A percentile compares a stretch with the other conserved stretches of the same genome.
Conservation (phyloP, 2,113 vertebrate species). For the Pelecanoides urinatrix region DNA sequence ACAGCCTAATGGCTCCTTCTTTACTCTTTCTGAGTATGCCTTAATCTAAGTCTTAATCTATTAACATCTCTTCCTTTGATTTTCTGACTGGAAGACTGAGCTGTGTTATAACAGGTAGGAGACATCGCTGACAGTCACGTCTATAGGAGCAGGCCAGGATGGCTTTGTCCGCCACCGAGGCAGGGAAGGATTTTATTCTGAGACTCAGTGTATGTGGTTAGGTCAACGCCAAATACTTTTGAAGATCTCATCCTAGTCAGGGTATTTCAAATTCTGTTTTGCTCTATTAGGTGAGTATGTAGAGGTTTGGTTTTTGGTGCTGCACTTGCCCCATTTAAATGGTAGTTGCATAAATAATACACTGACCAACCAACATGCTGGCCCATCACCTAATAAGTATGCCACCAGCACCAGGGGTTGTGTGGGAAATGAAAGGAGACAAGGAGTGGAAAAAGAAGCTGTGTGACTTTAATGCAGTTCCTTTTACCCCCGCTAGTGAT, state of each 20-base stretch:
- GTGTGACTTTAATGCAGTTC: not conserved
- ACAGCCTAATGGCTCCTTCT: not conserved
- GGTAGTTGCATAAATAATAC: fast-evolving
- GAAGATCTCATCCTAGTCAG: not conserved
- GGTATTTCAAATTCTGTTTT: not conserved
- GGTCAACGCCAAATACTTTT: not conserved
- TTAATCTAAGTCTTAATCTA: not conserved
- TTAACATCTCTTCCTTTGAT: not conserved
- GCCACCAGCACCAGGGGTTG: not conserved
- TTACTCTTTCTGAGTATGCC: not conserved
- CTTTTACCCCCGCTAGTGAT: not conserved
- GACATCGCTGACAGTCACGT: not conserved
- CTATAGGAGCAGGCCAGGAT: not conserved
- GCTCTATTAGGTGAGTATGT: not conserved
- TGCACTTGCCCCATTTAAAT: not conserved
- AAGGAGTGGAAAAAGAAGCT: not conserved
- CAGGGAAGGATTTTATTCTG: not conserved
- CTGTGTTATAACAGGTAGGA: not conserved
- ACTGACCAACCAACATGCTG: not conserved
- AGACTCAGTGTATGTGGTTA: not conserved
- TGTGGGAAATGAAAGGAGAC: not conserved
- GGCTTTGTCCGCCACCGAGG: not conserved
- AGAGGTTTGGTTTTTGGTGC: not conserved
- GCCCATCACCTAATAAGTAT: not conserved
- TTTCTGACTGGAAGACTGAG: not conserved